Percentiles rank a stretch among this genome's conserved stretches.
Evolutionary conservation across 2,888 invertebrate genomes (phyloP).

Genomic region (Blastobasis lacticolella): DNA sequence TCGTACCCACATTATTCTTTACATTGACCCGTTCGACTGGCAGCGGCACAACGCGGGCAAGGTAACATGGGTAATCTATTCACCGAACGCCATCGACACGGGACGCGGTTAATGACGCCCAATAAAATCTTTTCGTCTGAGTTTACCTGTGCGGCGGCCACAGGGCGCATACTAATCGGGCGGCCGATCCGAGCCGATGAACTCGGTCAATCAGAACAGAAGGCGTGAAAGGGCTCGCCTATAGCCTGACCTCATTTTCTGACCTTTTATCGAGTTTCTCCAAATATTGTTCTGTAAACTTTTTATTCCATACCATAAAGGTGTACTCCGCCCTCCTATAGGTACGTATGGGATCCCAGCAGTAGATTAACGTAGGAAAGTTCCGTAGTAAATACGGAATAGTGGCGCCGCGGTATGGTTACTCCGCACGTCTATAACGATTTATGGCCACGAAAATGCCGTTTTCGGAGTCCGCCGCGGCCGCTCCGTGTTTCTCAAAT

Average conservation of each 20-base stretch:
- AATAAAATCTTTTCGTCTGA: slow-evolving; percentile 31
- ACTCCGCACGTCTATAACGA: slow-evolving; percentile 43
- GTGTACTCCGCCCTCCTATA: not conserved
- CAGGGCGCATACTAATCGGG: slow-evolving; percentile 19
- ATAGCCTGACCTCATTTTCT: not conserved
- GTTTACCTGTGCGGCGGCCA: slow-evolving; percentile 20
- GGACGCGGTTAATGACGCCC: slow-evolving; percentile 30
- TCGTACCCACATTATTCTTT: no score
- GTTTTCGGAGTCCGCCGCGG: slow-evolving; percentile 43
- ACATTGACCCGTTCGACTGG: no score
- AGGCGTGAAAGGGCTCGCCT: not conserved
- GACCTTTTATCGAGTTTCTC: no score
- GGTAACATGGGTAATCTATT: slow-evolving; percentile 35
- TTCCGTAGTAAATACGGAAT: slow-evolving; percentile 45
- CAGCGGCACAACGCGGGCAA: no score
- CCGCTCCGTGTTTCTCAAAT: slow-evolving; percentile 50
- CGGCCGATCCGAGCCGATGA: not conserved
- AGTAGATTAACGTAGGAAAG: slow-evolving; percentile 41
- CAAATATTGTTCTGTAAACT: no score
- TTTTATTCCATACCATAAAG: no score
- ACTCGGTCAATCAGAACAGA: not conserved
- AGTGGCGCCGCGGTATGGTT: slow-evolving; percentile 6
- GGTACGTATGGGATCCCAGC: not conserved
- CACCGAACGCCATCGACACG: slow-evolving; percentile 24
- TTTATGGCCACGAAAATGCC: slow-evolving; percentile 55